A percentile compares a stretch with the other conserved stretches of the same genome.
Conservation (phyloP, 2,888 invertebrate genomes). For the Plagodis pulveraria region DNA sequence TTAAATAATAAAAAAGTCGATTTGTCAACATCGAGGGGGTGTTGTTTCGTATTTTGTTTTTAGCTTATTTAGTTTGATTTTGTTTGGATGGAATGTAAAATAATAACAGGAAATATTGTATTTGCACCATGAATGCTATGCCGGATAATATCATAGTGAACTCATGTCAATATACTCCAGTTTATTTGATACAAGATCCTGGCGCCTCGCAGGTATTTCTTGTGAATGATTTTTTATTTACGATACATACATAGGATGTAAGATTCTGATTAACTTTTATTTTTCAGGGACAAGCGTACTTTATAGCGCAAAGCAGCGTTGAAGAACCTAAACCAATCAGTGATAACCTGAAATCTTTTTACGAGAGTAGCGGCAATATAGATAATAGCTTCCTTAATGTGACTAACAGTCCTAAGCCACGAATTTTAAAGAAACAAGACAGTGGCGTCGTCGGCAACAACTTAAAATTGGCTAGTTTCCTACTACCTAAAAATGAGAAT, state of each 20-base stretch:
- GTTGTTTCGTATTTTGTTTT: conserved; percentile 42
- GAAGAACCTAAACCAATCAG: conserved; percentile 62
- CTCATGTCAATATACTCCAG: conserved; percentile 76
- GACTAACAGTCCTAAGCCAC: conserved; percentile 53
- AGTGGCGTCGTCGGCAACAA: conserved; percentile 64
- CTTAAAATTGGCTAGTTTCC: conserved; percentile 72
- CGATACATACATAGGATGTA: not conserved
- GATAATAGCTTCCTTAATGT: conserved; percentile 59
- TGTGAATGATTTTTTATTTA: conserved; percentile 40
- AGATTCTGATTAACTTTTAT: conserved; percentile 30
- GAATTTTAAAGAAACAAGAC: conserved; percentile 61
- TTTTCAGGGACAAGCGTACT: conserved; percentile 69
- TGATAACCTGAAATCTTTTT: conserved; percentile 78
- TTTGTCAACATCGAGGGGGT: conserved; percentile 44
- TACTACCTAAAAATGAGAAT: conserved; percentile 66
- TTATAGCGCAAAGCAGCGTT: conserved; percentile 58
- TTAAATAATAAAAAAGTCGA: conserved; percentile 24
- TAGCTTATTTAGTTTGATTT: conserved; percentile 35
- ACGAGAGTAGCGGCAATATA: conserved; percentile 79
- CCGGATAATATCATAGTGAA: conserved; percentile 68
- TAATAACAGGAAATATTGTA: conserved; percentile 42
- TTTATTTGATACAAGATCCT: conserved; percentile 75
- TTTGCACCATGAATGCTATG: conserved; percentile 63
- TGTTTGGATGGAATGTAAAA: conserved; percentile 48
- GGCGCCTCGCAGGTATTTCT: conserved; percentile 71